phyloP scores from a whole-genome alignment of 2,113 vertebrate genomes.

The Nothoprocta perdicaria region DNA sequence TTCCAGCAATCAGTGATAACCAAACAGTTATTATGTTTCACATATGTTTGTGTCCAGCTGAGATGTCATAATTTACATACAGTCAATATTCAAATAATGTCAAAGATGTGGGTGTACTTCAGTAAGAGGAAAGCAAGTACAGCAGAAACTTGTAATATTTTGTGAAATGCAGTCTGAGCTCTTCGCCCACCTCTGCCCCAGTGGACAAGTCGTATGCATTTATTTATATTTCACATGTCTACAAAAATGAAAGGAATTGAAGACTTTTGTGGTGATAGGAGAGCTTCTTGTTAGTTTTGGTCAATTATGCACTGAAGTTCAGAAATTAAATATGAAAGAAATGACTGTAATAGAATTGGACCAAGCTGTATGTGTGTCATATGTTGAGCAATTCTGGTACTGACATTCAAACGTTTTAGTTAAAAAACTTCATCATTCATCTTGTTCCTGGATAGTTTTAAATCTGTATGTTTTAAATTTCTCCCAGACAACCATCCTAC shows the following conservation, averaged over 20 bases:
- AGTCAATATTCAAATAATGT: not conserved
- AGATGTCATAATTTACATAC: not conserved
- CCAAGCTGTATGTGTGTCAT: constrained; percentile 31
- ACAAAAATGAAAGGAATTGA: constrained; percentile 40
- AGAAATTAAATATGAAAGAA: constrained; percentile 50
- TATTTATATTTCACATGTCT: constrained; percentile 47
- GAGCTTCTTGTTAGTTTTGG: constrained; percentile 29
- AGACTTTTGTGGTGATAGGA: constrained; percentile 51
- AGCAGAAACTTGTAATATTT: constrained; percentile 6
- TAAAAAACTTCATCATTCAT: not conserved
- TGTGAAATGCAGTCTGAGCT: constrained; percentile 43
- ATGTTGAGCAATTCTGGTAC: constrained; percentile 51
- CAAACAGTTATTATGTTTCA: not conserved
- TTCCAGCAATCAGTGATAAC: constrained; percentile 14
- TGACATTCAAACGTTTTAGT: constrained; percentile 11
- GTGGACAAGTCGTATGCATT: not conserved
- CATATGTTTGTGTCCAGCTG: not conserved
- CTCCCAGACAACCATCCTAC: not conserved
- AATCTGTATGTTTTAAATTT: not conserved
- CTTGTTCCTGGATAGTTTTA: not conserved
- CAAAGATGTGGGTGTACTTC: not conserved
- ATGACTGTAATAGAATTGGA: not conserved
- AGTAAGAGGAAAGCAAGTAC: not conserved
- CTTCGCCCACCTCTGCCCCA: constrained; percentile 24
- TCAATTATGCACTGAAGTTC: constrained; percentile 40